Base-by-base conservation (phyloP, 2,113 vertebrate genomes). In the Channa maculata region DNA sequence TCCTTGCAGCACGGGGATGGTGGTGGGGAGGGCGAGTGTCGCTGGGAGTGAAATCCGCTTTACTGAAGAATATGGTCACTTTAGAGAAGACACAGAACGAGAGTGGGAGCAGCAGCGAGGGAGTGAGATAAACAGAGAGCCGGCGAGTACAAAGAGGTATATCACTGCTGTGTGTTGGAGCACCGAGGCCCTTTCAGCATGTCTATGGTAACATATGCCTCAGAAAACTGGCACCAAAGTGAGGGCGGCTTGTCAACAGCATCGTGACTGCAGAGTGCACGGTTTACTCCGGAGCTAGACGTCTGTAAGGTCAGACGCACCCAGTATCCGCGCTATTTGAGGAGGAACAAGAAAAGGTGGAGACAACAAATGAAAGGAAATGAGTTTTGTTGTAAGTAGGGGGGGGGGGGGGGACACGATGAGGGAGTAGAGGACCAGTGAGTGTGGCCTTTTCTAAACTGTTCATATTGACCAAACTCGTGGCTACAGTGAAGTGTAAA, bases 181-280 rank as follows among this genome's bases (percentile, higher is more conserved):
- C 62, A 41, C 45, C 8, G 45, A 79, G 66, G 81, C 51, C 49
- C 71, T 11, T 76, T 85, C 59, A 37, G 64, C 8, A 84, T 90
- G 86, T 71, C 88, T 85, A 87, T 89, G 75, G 83, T 72, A 91
- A 89, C 89, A 68, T 82, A 75, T 80, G 81, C 57, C 11, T 63
- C 33, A 57, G 38, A 71, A 74, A 79, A 53, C 41, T 55, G 77
- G 54, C 55, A n/a, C 46, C 44, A 38, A 82, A 79, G 68, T 71
- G 55, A 77, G 49, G 64, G 41, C 33, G 38, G 61, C 72, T 76
- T 39, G 76, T 80, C 71, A 64, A n/a, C 76, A 60, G 53, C 71
- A 11, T 68, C 8, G 53, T 65, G 65, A 81, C 24, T 45, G 50
- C 75, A 55, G 41, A 39, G 3, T 59, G 34, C 33, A 45, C 39